Evolutionary conservation across 1,140 invertebrate species (phyloP).

Genomic region (Drosophila hydei): DNA sequence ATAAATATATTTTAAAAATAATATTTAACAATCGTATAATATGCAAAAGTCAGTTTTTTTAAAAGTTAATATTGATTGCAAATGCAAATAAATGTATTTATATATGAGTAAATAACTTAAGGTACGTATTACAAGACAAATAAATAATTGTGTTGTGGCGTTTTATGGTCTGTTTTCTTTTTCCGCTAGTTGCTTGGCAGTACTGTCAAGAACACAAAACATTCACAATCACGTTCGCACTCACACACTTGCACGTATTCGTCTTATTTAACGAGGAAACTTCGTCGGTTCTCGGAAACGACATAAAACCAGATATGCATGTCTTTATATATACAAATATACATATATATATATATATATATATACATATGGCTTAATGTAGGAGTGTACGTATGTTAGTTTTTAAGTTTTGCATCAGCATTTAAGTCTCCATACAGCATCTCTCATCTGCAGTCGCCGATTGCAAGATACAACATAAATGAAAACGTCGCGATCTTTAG

Average conservation of each 20-base stretch:
- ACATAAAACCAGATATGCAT: constrained; percentile 61
- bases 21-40: no score
- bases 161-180: no score
- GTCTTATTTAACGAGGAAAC: constrained; percentile 65
- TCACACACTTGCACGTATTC: constrained; percentile 36
- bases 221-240: constrained; percentile 20
- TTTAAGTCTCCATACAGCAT: constrained; percentile 23
- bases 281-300: constrained; percentile 66
- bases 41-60: no score
- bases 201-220: constrained; percentile 21
- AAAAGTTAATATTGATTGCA: no score
- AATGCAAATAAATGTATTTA: no score
- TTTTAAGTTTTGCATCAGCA: constrained; percentile 26
- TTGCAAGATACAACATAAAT: constrained; percentile 16
- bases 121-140: no score
- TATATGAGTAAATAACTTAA: no score
- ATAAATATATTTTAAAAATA: no score
- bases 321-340: constrained; percentile 3
- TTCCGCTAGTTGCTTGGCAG: no score
- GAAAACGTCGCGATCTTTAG: constrained; percentile 26
- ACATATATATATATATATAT: constrained; percentile 9
- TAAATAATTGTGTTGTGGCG: no score
- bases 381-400: constrained; percentile 5
- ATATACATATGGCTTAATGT: not conserved
- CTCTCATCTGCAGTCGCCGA: constrained; percentile 19